Evolutionary conservation across 23 tunicate species (phyloP), one percentile per base, ranked within the genome.

Genomic region (Oikopleura vanhoeffeni): DNA sequence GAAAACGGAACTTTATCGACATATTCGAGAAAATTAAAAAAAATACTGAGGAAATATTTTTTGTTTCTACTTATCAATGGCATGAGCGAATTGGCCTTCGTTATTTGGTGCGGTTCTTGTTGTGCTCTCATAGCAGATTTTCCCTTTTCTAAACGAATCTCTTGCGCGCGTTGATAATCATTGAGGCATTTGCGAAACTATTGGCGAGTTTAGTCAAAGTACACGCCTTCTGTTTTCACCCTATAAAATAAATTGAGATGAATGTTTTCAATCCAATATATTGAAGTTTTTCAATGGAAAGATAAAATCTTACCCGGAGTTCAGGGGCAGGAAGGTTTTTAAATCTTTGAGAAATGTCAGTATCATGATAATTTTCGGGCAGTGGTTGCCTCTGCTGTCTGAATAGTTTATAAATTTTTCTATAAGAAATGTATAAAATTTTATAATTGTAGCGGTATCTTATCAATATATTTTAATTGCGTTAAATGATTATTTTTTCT

Each of bases 141-240:
- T 83, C 88, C 98, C 8, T 87, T 85, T 0, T 84, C 39, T 13
- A 91, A 89, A 13, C 89, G 91, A 36, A 90, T 95, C 3, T 95
- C 91, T 67, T 90, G 97, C 0, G 88, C 90, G 1, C 89, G 57
- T 88, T 94, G 98, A 83, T 88, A 90, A 36, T 86, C 40, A 82
- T 90, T 94, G 30, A 94, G 57, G 87, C 92, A 57, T 95, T 95
- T 76, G 96, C 88, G 85, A 90, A 95, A 58, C 87, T 87, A 18
- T 86, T 85, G 88, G 87, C 89, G 87, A 95, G 76, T 60, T 42
- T 33, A 77, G 83, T 76, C n/a, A 39, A 1, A 40, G 49, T 49
- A 4, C 67, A 18, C 79, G 79, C 38, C 32, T 38, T 3, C 79
- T 30, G 3, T 71, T 71, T n/a, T 71, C 79, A 30, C 34, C 79